These are phyloP conservation scores for Varanus komodoensis DNA, from an alignment of 2,113 vertebrate genomes.

Conservation along the genomic window DNA sequence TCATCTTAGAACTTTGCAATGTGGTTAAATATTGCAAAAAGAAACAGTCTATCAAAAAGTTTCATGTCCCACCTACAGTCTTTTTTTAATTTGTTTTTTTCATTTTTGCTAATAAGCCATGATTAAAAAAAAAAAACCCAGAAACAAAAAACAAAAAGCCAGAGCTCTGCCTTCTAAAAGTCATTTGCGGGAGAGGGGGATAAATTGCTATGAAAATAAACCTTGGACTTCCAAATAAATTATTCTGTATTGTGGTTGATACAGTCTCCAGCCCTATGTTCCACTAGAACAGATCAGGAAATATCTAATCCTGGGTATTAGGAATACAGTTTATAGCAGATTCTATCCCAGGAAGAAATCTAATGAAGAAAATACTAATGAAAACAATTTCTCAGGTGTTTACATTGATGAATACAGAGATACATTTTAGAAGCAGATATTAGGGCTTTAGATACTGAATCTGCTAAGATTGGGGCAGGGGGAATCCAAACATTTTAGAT, in stretches of 20 bases:
- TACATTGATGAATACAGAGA: background rate
- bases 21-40: constrained; percentile 53
- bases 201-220: constrained; percentile 53
- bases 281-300: constrained; percentile 42
- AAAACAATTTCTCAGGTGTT: background rate
- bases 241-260: background rate
- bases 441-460: background rate
- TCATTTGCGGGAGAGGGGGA: constrained; percentile 52
- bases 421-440: background rate
- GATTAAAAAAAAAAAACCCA: constrained; percentile 51
- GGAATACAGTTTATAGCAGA: background rate
- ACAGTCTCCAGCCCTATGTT: constrained; percentile 16
- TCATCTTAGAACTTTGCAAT: constrained; percentile 23
- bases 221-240: constrained; percentile 43
- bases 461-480: background rate
- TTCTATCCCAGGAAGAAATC: background rate
- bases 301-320: background rate
- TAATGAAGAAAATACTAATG: background rate
- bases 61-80: constrained; percentile 30
- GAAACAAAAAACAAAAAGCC: too few relatives aligned
- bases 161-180: constrained; percentile 49
- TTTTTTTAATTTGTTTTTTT: background rate
- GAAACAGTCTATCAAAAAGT: constrained; percentile 47
- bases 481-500: background rate
- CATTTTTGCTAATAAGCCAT: constrained; percentile 45